A percentile compares a stretch with the other conserved stretches of the same genome.
These are phyloP conservation scores for Drosophila lacteicornis DNA, from an alignment of 1,140 invertebrate genomes.

Conservation along the genomic window DNA sequence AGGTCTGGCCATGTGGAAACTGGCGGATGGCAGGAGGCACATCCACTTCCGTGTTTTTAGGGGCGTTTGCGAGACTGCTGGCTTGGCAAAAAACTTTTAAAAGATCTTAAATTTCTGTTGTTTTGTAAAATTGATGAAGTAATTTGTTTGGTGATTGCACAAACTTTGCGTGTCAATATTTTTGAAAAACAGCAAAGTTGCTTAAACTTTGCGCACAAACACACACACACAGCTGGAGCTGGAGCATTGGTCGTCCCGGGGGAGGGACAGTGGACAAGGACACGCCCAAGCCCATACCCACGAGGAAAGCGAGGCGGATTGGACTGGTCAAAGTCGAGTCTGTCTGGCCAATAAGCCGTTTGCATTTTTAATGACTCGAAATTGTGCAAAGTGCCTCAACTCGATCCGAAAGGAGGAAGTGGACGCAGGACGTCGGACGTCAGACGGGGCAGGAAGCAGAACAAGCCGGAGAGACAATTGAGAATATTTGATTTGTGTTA, in stretches of 20 bases:
- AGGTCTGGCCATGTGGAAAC: conserved; percentile 10
- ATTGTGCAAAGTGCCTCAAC: conserved; percentile 59
- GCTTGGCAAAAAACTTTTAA: conserved; percentile 71
- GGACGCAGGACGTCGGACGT: not conserved
- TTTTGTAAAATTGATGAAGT: conserved; percentile 83
- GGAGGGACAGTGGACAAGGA: conserved; percentile 12
- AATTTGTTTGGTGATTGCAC: conserved; percentile 80
- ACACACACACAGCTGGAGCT: conserved; percentile 9
- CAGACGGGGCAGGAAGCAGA: not conserved
- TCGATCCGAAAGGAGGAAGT: conserved; percentile 18
- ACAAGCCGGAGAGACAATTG: conserved; percentile 26
- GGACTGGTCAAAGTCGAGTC: conserved; percentile 18
- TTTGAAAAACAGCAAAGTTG: conserved; percentile 69
- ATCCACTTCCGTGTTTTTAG: conserved; percentile 46
- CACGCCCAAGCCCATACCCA: conserved; percentile 3
- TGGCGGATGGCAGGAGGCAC: conserved; percentile 11
- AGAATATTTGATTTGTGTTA: conserved; percentile 52
- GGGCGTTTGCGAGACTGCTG: conserved; percentile 18
- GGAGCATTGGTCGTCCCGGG: not conserved
- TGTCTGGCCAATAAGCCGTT: conserved; percentile 62
- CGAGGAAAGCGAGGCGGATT: not conserved
- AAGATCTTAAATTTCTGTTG: conserved; percentile 80
- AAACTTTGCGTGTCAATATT: conserved; percentile 82
- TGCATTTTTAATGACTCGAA: conserved; percentile 70
- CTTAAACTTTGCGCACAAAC: conserved; percentile 32